Evolutionary conservation across 2,888 invertebrate genomes (phyloP), one percentile per base, ranked within the genome.

Genomic region (Congeria kusceri): DNA sequence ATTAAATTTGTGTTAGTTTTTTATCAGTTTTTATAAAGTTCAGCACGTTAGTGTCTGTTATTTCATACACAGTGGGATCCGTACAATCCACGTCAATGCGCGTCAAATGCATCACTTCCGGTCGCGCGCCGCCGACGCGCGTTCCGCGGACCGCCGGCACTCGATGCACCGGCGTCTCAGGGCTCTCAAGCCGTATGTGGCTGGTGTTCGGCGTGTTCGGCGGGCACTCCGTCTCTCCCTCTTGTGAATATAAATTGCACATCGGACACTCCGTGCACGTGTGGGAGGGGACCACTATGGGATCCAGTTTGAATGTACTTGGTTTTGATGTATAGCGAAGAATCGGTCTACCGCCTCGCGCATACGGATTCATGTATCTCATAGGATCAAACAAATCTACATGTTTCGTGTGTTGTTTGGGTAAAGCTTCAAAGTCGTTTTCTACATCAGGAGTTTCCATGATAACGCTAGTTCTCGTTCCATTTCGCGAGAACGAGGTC

Each of bases 251-350:
- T 13, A 84, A 53, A 49, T 81, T 84, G 69, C 86, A 86, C 82
- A 86, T 81, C 20, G 84, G 80, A 65, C 86, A 86, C 56, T 83
- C 84, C 0, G 77, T 77, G 46, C 78, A 75, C 4, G 83, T 84
- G 56, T 86, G 84, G 9, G 86, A 86, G 1, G 86, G 86, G 0
- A 86, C 86, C 46, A 86, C 62, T 13, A 86, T 84, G 0, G 86
- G 85, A 13, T 79, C 74, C 7, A 77, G 61, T 44, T 77, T 76
- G 28, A 58, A 71, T 23, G 63, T 64, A 11, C 65, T 13, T 28
- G 64, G 64, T 49, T 77, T 74, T n/a, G 82, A 77, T 1, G 85
- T 83, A 44, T 85, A 85, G 29, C 85, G 49, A 20, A 85, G 58
- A 27, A 77, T 75, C 7, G 85, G 82, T 59, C 64, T 77, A n/a